Conservation (phyloP, 37 sponge, comb jelly and placozoan species). For the Ephydatia muelleri region DNA sequence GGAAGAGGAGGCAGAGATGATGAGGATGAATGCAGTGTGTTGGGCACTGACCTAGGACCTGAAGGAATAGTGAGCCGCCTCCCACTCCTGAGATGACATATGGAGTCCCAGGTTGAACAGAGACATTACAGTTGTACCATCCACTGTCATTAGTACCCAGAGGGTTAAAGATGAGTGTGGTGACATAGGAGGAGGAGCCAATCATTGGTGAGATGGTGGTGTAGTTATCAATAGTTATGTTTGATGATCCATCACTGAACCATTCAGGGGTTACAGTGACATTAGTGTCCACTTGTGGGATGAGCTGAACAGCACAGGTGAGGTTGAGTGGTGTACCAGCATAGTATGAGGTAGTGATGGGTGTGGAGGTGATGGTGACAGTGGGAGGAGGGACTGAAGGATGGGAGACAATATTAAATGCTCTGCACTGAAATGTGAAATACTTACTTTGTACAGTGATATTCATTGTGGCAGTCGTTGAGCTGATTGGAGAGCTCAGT, state of each 20-base stretch:
- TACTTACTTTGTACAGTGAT: background rate
- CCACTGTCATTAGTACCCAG: background rate
- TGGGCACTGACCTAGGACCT: background rate
- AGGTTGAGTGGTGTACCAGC: background rate
- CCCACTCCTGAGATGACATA: background rate
- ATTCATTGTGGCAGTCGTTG: background rate
- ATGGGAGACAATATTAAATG: background rate
- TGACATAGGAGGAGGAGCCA: background rate
- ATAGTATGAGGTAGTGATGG: background rate
- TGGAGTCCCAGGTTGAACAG: background rate
- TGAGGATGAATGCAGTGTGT: background rate
- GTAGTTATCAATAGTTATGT: background rate
- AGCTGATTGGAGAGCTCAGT: too few relatives aligned
- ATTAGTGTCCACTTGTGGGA: background rate
- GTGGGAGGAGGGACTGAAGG: background rate
- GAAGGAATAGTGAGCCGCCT: background rate
- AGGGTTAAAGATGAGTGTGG: background rate
- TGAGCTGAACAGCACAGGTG: background rate
- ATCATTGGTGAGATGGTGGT: background rate
- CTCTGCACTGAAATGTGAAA: background rate
- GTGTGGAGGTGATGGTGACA: background rate
- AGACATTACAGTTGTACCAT: background rate
- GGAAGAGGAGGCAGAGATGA: background rate
- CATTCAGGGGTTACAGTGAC: background rate
- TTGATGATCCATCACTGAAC: background rate